phyloP scores from a whole-genome alignment of 2,113 vertebrate genomes.

The Nannobrachium achirus region DNA sequence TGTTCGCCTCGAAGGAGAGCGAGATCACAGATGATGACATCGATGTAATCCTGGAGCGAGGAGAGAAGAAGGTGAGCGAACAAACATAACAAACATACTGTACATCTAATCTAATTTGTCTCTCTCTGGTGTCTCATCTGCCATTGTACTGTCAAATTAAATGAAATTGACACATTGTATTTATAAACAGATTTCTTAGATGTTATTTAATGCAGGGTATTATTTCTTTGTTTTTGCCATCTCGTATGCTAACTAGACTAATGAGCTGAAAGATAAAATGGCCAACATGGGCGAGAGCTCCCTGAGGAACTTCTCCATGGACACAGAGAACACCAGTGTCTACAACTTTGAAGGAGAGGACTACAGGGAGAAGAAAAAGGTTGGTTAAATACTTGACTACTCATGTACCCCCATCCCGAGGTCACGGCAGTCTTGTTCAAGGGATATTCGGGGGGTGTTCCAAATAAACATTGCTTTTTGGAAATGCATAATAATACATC shows the following conservation, averaged over 20 bases:
- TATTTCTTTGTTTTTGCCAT: neutral
- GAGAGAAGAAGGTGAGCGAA: slow-evolving; percentile 89
- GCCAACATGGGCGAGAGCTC: slow-evolving; percentile 93
- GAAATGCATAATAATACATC: no score
- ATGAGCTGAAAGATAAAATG: slow-evolving; percentile 96
- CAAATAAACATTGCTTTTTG: no score
- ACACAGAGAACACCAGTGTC: slow-evolving; percentile 95
- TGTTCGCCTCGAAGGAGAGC: slow-evolving; percentile 97
- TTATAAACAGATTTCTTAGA: neutral
- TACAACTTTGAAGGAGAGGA: slow-evolving; percentile 99
- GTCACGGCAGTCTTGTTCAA: no score
- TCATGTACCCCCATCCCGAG: no score
- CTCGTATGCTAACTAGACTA: slow-evolving; percentile 81
- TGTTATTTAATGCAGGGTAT: no score
- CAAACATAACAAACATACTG: neutral
- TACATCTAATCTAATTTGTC: no score
- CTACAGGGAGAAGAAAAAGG: slow-evolving; percentile 99
- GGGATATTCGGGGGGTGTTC: no score
- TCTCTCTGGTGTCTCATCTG: no score
- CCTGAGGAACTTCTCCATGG: slow-evolving; percentile 97
- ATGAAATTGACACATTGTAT: neutral
- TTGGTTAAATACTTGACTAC: slow-evolving; percentile 45
- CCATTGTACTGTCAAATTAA: neutral
- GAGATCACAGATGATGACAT: slow-evolving; percentile 99
- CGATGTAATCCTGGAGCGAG: slow-evolving; percentile 93